Conservation (phyloP, 2,888 invertebrate genomes). For the Polyploca ridens region DNA sequence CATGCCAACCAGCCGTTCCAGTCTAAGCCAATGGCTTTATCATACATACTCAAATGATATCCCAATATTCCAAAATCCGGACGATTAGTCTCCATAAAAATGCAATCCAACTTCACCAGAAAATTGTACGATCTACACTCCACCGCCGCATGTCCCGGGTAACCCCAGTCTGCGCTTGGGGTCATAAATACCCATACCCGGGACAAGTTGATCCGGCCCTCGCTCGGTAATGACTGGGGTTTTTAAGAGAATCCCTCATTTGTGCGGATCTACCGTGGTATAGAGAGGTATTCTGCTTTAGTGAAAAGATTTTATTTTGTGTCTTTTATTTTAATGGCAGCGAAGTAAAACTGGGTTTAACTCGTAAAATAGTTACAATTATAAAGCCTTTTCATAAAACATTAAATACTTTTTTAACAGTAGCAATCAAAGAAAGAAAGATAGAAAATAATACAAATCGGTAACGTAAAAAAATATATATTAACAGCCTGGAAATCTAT, state of each 20-base stretch:
- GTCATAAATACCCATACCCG: slow-evolving; percentile 49
- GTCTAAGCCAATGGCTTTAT: no score
- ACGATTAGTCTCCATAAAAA: background rate
- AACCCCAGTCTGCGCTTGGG: slow-evolving; percentile 23
- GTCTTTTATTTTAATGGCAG: background rate
- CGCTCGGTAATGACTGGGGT: slow-evolving; percentile 46
- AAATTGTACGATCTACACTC: background rate
- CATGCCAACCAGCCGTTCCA: no score
- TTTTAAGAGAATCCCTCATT: slow-evolving; percentile 47
- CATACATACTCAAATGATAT: no score
- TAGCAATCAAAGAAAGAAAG: no score
- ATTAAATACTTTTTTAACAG: no score
- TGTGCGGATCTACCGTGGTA: slow-evolving; percentile 28
- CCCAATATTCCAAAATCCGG: no score
- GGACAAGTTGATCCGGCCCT: slow-evolving; percentile 52
- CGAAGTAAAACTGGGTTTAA: no score
- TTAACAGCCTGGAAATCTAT: no score
- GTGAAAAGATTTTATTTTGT: background rate
- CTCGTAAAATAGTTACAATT: no score
- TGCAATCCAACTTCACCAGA: background rate
- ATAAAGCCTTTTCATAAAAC: background rate
- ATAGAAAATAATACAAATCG: no score
- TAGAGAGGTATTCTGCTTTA: slow-evolving; percentile 13
- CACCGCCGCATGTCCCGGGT: slow-evolving; percentile 3
- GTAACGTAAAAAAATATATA: no score